Conservation (phyloP, 2,113 vertebrate genomes). For the Colinus virginianus region DNA sequence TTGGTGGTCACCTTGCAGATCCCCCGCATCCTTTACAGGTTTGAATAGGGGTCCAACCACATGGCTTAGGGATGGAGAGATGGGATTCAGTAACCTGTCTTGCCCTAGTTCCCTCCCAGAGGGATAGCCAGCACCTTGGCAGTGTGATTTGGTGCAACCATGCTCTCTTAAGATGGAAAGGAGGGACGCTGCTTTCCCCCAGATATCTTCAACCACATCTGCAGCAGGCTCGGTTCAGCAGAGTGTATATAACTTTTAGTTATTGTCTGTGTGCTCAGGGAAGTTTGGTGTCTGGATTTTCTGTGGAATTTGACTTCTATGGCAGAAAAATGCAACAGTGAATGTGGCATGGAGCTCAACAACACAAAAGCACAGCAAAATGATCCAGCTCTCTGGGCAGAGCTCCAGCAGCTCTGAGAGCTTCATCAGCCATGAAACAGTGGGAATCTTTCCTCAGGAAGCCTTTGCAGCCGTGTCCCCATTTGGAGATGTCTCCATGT, state of each 20-base stretch:
- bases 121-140: background rate
- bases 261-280: fast-evolving
- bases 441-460: background rate
- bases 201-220: background rate
- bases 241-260: fast-evolving
- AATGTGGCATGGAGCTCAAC: fast-evolving
- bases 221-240: background rate
- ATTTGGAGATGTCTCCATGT: background rate
- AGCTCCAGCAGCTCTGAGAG: background rate
- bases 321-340: background rate
- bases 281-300: background rate
- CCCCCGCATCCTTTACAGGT: background rate
- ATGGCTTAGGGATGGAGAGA: background rate
- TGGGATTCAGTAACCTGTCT: background rate
- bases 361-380: background rate
- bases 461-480: background rate
- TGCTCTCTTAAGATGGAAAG: fast-evolving
- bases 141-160: fast-evolving
- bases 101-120: background rate
- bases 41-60: fast-evolving
- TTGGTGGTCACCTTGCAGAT: background rate
- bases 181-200: background rate
- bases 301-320: background rate
- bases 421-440: background rate
- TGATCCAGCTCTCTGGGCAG: background rate